Evolutionary conservation across 2,797 vertebrate genomes (phyloP).

Genomic region (Spondyliosoma cantharus): DNA sequence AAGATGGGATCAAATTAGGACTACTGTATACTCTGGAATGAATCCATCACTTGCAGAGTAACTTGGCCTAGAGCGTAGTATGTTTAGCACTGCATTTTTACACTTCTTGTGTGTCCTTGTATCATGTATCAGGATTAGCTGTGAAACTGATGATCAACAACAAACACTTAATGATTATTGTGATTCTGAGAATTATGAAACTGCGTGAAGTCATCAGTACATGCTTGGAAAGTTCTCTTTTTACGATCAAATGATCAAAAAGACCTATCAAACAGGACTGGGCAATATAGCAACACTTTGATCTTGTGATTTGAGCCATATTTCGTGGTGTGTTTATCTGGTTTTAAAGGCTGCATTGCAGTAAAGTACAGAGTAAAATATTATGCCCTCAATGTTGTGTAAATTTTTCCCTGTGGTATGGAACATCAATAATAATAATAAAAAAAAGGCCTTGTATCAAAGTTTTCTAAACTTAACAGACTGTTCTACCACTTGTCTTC

Average conservation of each 20-base stretch:
- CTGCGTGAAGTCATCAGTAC: neutral
- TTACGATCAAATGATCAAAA: no score
- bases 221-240: neutral
- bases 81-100: slow-evolving; percentile 18
- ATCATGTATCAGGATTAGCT: slow-evolving; percentile 27
- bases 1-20: neutral
- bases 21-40: neutral
- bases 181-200: neutral
- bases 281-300: no score
- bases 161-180: neutral
- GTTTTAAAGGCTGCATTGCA: no score
- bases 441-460: no score
- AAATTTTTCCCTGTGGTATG: no score
- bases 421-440: no score
- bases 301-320: no score
- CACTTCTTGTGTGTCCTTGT: slow-evolving; percentile 6
- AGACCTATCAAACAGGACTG: neutral
- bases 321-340: no score
- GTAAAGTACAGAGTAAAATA: no score
- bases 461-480: no score
- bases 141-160: slow-evolving; percentile 23
- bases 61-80: neutral
- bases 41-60: neutral
- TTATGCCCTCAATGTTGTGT: no score
- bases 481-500: no score